phyloP scores from a whole-genome alignment of 2,113 vertebrate species.

The Lepidothrix coronata region DNA sequence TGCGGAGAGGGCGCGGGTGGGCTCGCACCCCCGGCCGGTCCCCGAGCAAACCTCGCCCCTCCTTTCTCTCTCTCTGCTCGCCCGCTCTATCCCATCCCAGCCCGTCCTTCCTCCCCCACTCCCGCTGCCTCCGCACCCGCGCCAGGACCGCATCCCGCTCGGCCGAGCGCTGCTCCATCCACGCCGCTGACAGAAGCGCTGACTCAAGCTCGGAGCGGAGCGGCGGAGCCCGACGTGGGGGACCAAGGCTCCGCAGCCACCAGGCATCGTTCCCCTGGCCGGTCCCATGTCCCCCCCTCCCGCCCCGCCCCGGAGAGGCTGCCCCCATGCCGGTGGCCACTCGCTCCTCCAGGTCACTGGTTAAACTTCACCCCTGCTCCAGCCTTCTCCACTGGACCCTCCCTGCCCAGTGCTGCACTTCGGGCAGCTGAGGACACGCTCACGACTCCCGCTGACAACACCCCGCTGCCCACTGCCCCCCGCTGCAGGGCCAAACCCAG shows the following conservation, averaged over 20 bases:
- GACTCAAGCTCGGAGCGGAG: conserved; percentile 74
- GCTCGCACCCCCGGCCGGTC: neutral
- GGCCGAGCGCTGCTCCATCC: conserved; percentile 80
- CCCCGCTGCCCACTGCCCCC: neutral
- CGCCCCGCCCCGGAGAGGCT: neutral
- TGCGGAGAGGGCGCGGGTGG: neutral
- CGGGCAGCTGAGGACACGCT: neutral
- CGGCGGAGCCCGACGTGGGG: neutral
- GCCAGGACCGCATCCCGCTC: conserved; percentile 74
- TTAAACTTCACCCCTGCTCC: neutral
- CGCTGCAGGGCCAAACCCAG: neutral
- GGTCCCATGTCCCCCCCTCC: neutral
- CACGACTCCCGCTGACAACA: too few relatives aligned
- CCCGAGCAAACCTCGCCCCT: neutral
- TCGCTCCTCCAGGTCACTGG: neutral
- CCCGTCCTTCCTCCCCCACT: conserved; percentile 1
- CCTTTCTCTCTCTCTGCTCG: neutral
- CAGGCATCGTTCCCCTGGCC: neutral
- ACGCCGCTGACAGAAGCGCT: conserved; percentile 86
- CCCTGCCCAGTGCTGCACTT: neutral
- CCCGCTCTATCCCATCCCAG: neutral
- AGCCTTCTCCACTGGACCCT: neutral
- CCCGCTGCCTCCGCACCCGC: conserved; percentile 74
- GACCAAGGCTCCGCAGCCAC: neutral
- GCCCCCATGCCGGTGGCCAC: neutral